Evolutionary conservation across 2,113 vertebrate genomes (phyloP).

Genomic region (Hucho hucho): DNA sequence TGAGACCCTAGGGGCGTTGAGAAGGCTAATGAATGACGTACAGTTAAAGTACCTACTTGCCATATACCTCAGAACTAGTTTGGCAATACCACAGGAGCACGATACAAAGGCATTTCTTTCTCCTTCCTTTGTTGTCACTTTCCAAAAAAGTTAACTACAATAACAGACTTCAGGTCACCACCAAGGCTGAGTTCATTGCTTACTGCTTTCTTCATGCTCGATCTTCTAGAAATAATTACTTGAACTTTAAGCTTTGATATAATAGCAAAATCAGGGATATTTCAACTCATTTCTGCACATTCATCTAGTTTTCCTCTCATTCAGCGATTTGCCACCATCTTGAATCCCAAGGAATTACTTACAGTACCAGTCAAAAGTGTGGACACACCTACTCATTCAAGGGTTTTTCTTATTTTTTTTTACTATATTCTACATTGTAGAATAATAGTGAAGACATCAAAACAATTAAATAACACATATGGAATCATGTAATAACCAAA

Average conservation of each 20-base stretch:
- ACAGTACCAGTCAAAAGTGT: too few species aligned
- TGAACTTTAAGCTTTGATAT: conserved; percentile 84
- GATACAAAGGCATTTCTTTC: conserved; percentile 77
- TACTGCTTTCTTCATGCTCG: conserved; percentile 81
- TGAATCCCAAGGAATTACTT: conserved; percentile 75
- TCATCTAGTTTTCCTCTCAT: conserved; percentile 74
- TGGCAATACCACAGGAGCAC: conserved; percentile 86
- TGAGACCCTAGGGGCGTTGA: conserved; percentile 80
- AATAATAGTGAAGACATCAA: too few species aligned
- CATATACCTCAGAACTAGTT: conserved; percentile 99
- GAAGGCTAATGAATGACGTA: conserved; percentile 86
- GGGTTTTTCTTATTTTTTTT: too few species aligned
- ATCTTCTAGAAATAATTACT: conserved; percentile 88
- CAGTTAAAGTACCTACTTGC: conserved; percentile 84
- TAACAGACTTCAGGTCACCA: conserved; percentile 52
- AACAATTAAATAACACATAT: too few species aligned
- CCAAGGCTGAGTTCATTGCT: conserved; percentile 64
- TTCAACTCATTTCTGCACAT: conserved; percentile 81
- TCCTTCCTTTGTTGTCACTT: conserved; percentile 73
- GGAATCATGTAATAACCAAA: too few species aligned
- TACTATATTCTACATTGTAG: too few species aligned
- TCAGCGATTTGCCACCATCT: conserved; percentile 71
- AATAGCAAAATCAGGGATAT: conserved; percentile 96
- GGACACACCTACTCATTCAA: too few species aligned
- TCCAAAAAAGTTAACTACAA: conserved; percentile 71